Conservation (phyloP, 2,888 invertebrate species). For the Pocota personata region DNA sequence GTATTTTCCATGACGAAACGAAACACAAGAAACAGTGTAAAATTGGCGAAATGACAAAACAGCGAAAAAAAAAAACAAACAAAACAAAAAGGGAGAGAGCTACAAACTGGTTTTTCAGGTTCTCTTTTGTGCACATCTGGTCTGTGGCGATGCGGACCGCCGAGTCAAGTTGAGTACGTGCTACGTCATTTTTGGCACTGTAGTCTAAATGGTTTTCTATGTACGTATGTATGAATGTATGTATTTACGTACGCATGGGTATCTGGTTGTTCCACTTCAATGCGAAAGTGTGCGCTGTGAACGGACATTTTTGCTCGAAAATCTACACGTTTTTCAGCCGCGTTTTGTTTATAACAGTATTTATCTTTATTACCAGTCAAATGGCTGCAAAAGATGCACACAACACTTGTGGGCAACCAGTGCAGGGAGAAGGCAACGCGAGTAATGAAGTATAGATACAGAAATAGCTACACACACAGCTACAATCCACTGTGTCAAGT, state of each 20-base stretch:
- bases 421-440: background rate
- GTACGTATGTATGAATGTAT: background rate
- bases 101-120: constrained; percentile 60
- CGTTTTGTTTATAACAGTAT: constrained; percentile 25
- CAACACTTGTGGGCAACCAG: background rate
- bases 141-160: constrained; percentile 29
- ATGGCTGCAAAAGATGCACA: background rate
- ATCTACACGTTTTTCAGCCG: background rate
- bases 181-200: constrained; percentile 74
- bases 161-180: constrained; percentile 43
- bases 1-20: constrained; percentile 64
- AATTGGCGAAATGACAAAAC: constrained; percentile 31
- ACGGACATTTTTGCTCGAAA: background rate
- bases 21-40: constrained; percentile 13
- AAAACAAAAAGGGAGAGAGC: constrained; percentile 33
- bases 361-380: constrained; percentile 3
- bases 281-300: constrained; percentile 2
- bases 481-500: constrained; percentile 68
- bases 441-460: background rate
- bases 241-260: background rate
- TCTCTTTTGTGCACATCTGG: constrained; percentile 68
- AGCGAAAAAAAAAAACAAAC: constrained; percentile 31
- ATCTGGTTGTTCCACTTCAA: constrained; percentile 12
- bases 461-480: constrained; percentile 7
- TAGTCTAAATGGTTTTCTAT: constrained; percentile 21